Evolutionary conservation across 2,888 invertebrate genomes (phyloP).

Genomic region (Augochlorella aurata): DNA sequence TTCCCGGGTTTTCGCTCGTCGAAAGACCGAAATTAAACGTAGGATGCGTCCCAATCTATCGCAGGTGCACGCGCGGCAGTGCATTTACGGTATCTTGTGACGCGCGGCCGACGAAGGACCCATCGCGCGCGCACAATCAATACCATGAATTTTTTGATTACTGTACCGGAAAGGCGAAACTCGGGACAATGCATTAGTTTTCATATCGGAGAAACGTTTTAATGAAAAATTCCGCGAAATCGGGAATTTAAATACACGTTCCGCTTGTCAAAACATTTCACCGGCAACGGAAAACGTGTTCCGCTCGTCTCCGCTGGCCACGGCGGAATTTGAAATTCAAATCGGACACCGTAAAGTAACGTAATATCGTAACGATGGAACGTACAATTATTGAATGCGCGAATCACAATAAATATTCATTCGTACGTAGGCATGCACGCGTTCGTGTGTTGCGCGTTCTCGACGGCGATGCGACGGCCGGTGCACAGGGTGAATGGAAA

Average conservation of each 20-base stretch:
- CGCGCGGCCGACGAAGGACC: background rate
- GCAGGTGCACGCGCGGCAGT: background rate
- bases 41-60: background rate
- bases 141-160: background rate
- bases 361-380: background rate
- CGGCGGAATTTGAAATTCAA: background rate
- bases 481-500: too few relatives aligned
- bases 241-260: background rate
- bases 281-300: background rate
- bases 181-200: background rate
- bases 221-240: background rate
- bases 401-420: conserved; percentile 2
- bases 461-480: background rate
- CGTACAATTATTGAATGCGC: background rate
- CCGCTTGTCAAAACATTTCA: background rate
- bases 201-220: background rate
- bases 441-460: too few relatives aligned
- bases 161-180: background rate
- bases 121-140: background rate
- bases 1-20: background rate
- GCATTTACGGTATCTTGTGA: background rate
- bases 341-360: background rate
- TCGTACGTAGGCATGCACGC: background rate
- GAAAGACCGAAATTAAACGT: conserved; percentile 1
- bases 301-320: background rate